Evolutionary conservation across 1,140 invertebrate species (phyloP).

Genomic region (Aphelenchoides besseyi): DNA sequence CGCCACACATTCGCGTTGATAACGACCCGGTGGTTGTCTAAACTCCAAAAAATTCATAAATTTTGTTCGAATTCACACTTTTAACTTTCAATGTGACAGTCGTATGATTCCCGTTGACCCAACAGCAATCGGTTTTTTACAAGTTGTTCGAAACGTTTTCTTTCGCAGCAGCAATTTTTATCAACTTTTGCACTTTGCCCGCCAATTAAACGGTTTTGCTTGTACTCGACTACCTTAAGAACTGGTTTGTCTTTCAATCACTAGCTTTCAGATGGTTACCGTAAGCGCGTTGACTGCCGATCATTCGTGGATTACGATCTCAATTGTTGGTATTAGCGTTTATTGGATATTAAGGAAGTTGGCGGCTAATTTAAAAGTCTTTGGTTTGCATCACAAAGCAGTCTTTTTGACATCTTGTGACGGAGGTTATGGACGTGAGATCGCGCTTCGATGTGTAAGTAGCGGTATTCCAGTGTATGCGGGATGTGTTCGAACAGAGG

Average conservation of each 20-base stretch:
- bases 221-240: not conserved
- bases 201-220: not conserved
- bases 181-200: not conserved
- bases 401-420: conserved; percentile 49
- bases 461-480: conserved; percentile 40
- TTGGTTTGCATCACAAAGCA: conserved; percentile 24
- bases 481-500: conserved; percentile 39
- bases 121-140: too few relatives aligned
- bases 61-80: not conserved
- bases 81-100: too few relatives aligned
- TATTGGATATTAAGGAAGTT: not conserved
- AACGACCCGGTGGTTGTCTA: not conserved
- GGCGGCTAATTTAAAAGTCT: not conserved
- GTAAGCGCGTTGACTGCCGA: not conserved
- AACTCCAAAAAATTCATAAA: too few relatives aligned
- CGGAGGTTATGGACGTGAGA: conserved; percentile 31
- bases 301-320: not conserved
- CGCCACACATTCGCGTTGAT: not conserved
- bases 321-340: not conserved
- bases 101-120: not conserved
- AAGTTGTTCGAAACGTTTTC: too few relatives aligned
- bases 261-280: not conserved
- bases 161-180: too few relatives aligned
- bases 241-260: not conserved
- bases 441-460: conserved; percentile 39